Evolutionary conservation across 2,888 invertebrate species (phyloP).

Genomic region (Orthosia gothica): DNA sequence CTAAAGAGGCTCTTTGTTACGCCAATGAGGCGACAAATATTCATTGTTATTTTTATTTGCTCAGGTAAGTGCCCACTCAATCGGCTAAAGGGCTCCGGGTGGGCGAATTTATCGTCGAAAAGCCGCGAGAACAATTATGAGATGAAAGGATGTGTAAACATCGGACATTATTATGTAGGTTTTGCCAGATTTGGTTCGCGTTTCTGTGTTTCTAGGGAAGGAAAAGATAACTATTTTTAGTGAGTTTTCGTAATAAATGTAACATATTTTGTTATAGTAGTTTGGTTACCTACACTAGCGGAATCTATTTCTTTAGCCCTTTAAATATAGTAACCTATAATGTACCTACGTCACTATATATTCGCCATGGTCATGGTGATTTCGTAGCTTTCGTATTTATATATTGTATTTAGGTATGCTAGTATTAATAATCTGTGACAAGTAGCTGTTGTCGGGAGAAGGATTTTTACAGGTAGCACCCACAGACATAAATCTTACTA

Average conservation of each 20-base stretch:
- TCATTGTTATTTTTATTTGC: conserved; percentile 63
- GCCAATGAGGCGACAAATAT: conserved; percentile 58
- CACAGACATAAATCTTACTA: too few relatives aligned
- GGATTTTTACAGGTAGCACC: too few relatives aligned
- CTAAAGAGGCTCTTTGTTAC: conserved; percentile 33
- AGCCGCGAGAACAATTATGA: conserved; percentile 55
- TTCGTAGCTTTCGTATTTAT: neutral
- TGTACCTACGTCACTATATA: neutral
- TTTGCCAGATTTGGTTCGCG: conserved; percentile 12
- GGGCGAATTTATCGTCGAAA: conserved; percentile 50
- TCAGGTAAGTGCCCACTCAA: conserved; percentile 62
- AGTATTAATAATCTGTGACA: too few relatives aligned
- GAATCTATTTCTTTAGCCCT: too few relatives aligned
- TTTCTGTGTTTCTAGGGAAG: neutral
- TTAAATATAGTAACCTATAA: too few relatives aligned
- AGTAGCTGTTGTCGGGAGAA: neutral
- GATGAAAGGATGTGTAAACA: conserved; percentile 56
- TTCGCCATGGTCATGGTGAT: neutral
- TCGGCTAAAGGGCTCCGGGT: conserved; percentile 50
- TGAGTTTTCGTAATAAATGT: too few relatives aligned
- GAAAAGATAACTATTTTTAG: neutral
- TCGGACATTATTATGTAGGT: conserved; percentile 41
- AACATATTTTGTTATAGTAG: neutral
- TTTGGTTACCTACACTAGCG: neutral
- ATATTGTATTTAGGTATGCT: too few relatives aligned